Evolutionary conservation across 2,888 invertebrate species (phyloP), one percentile per base, ranked within the genome.

Genomic region (Drosophila leonis): DNA sequence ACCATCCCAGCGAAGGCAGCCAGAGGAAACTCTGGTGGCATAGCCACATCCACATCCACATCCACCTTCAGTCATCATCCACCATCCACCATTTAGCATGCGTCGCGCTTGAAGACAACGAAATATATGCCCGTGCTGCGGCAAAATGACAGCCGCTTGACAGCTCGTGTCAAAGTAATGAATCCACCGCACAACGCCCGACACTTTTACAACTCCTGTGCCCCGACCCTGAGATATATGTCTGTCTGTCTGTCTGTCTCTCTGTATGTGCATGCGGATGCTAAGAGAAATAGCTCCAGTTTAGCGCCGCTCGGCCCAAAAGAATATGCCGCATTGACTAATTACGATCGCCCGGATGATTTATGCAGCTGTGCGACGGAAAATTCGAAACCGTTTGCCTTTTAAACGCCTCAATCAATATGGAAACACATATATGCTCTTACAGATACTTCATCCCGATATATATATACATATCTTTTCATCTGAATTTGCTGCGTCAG

Each of bases 111-210:
- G 18, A 66, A 65, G 66, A 76, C 65, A 69, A 60, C 76, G 39
- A 76, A 57, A 78, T 80, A 78, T 90, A 86, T 86, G 68, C 80
- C 80, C 78, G 82, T 72, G 86, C 66, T 82, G 88, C 82, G 88
- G 81, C 88, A 88, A 83, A 82, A 84, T 91, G 90, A 91, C 90
- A 90, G 90, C 82, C 90, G 90, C 88, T 90, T 92, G 91, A 91
- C 91, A 91, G 90, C 83, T 88, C 82, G 90, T 92, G 91, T 91
- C 91, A 91, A 90, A 91, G 91, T 92, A 91, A 91, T 92, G 92
- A 91, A 91, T 92, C 91, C 87, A 82, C 88, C 90, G 90, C 91
- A 89, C 83, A 81, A 82, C 80, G 82, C 79, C 79, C 90, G 91
- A 91, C 92, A 90, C 84, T 90, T 92, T 86, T 82, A 87, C 88